A percentile compares a stretch with the other conserved stretches of the same genome.
phyloP scores from a whole-genome alignment of 1,140 invertebrate species.

The Leptoteleia sp. region DNA sequence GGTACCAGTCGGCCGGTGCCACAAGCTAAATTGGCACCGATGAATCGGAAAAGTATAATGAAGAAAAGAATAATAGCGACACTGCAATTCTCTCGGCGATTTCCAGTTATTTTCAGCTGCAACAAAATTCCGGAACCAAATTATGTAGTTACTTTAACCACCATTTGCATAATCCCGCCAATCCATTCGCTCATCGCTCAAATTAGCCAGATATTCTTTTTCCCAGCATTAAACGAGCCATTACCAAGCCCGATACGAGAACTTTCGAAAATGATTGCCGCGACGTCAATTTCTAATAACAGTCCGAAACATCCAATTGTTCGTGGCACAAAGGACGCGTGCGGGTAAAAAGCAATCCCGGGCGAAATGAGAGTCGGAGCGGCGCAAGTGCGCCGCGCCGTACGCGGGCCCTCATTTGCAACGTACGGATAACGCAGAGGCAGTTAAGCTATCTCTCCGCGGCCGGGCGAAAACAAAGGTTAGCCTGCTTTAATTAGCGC shows the following conservation, averaged over 20 bases:
- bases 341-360: slow-evolving; percentile 13
- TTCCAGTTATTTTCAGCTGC: background rate
- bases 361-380: background rate
- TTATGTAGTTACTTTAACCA: slow-evolving; percentile 9
- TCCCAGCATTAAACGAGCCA: slow-evolving; percentile 5
- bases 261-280: slow-evolving; percentile 37
- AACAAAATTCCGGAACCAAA: slow-evolving; percentile 8
- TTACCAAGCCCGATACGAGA: slow-evolving; percentile 6
- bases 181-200: slow-evolving; percentile 22
- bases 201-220: slow-evolving; percentile 2
- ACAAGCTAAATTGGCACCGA: too few relatives aligned
- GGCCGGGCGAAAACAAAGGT: slow-evolving; percentile 72
- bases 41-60: too few relatives aligned
- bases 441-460: slow-evolving; percentile 36
- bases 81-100: too few relatives aligned
- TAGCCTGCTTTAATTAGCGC: slow-evolving; percentile 71
- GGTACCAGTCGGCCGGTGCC: too few relatives aligned
- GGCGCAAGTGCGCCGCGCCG: slow-evolving; percentile 32
- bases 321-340: slow-evolving; percentile 14
- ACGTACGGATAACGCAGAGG: slow-evolving; percentile 24
- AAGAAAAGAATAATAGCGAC: too few relatives aligned
- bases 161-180: slow-evolving; percentile 16
- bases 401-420: slow-evolving; percentile 36
- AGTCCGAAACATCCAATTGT: slow-evolving; percentile 6
- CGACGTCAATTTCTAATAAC: slow-evolving; percentile 18